Base-by-base conservation (phyloP, 2,113 vertebrate species). In the Chascanopsetta lugubris region DNA sequence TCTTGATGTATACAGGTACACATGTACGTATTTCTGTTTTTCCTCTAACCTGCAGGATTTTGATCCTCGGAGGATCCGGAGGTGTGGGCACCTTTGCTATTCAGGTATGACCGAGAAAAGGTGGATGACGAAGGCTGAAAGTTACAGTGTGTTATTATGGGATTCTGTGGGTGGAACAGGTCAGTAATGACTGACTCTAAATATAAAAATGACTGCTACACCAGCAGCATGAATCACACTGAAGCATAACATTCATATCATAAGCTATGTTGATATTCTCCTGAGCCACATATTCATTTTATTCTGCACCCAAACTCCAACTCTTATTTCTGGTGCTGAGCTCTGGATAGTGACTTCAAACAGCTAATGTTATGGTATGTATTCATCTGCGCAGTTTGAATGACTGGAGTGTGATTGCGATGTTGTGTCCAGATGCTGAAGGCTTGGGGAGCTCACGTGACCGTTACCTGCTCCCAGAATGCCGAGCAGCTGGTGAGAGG, bases 81-180 rank as follows among this genome's bases (percentile, higher is more conserved):
- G 97, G 97, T 74, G 94, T 99, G 64, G 97, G 97, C 79, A 98
- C 96, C 7, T 97, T 97, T 87, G 92, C 96, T 63, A 90, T 96
- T 62, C 97, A 99, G 96, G 97, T 99, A 77, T 18, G 17, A n/a
- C n/a, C n/a, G 18, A 45, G 38, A 10, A 29, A 21, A 38, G 6
- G 21, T 36, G 18, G 34, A 26, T 9, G 42, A 49, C 30, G 48
- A 32, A 45, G 32, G 32, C 32, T 12, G n/a, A n/a, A 12, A 11
- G 32, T 12, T 11, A 12, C 32, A 34, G n/a, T n/a, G n/a, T n/a
- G n/a, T 20, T 42, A 21, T 45, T 45, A 15, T 38, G 30, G 30
- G 30, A 34, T 42, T 20, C 18, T 17, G 13, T 38, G 17, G 15
- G 15, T 38, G 13, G 12, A 30, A 5, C 29, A 30, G 29, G 29